Percentiles rank a stretch among this genome's conserved stretches.
phyloP scores from a whole-genome alignment of 2,113 vertebrate genomes.

The Oophaga pumilio region DNA sequence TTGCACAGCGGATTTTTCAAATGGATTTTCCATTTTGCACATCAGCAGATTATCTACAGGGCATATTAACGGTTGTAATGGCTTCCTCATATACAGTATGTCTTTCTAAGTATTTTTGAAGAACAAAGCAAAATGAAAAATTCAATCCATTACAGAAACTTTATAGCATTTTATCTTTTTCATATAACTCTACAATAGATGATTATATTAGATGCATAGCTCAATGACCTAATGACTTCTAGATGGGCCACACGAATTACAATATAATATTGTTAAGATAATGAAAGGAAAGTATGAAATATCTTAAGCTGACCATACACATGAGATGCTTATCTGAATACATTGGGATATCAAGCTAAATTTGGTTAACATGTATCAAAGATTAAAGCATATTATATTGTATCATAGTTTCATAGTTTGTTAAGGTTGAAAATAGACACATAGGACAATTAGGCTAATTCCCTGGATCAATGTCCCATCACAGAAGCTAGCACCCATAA shows the following conservation, averaged over 20 bases:
- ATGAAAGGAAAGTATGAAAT: background rate
- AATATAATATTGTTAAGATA: background rate
- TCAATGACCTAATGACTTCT: background rate
- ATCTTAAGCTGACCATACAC: too few species aligned
- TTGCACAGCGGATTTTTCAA: constrained; percentile 27
- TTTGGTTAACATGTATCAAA: too few species aligned
- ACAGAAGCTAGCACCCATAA: too few species aligned
- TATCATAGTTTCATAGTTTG: too few species aligned
- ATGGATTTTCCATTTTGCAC: constrained; percentile 24
- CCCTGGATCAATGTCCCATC: too few species aligned
- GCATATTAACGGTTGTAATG: constrained; percentile 22
- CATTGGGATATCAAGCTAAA: too few species aligned
- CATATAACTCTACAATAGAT: background rate
- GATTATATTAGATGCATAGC: background rate
- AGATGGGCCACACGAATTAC: background rate
- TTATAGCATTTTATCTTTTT: background rate
- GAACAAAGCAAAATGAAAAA: background rate
- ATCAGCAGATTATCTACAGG: constrained; percentile 16
- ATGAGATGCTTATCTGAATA: too few species aligned
- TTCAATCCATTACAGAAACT: background rate
- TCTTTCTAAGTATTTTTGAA: background rate
- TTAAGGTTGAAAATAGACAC: too few species aligned
- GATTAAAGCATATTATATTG: too few species aligned
- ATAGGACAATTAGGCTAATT: too few species aligned
- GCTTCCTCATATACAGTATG: background rate